Evolutionary conservation across 2,888 invertebrate genomes (phyloP).

Genomic region (Agonopterix subpropinquella): DNA sequence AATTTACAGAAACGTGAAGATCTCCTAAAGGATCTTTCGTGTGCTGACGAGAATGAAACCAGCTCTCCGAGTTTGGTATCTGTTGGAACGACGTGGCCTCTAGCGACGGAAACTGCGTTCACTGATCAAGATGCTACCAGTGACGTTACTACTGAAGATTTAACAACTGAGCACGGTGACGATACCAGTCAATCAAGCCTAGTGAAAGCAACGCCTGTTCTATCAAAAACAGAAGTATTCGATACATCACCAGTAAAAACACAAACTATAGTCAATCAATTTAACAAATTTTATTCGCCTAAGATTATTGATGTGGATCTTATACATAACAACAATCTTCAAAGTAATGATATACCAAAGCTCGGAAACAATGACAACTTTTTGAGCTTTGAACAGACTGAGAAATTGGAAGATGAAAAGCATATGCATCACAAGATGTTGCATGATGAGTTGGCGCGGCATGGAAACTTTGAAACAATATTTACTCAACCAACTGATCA

Average conservation of each 20-base stretch:
- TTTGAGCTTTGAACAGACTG: conserved; percentile 39
- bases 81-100: conserved; percentile 30
- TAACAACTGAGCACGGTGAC: conserved; percentile 41
- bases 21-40: conserved; percentile 75
- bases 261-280: conserved; percentile 11
- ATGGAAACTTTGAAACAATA: conserved; percentile 62
- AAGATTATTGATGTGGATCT: conserved; percentile 38
- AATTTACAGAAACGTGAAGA: conserved; percentile 76
- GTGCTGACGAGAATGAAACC: conserved; percentile 66
- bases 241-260: conserved; percentile 7
- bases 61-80: conserved; percentile 30
- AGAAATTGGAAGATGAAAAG: conserved; percentile 55
- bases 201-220: conserved; percentile 20
- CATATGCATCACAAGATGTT: conserved; percentile 59
- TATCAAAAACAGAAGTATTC: neutral
- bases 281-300: conserved; percentile 23
- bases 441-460: conserved; percentile 59
- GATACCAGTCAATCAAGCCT: conserved; percentile 33
- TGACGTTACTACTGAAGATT: conserved; percentile 38
- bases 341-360: conserved; percentile 55
- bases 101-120: conserved; percentile 30
- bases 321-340: conserved; percentile 41
- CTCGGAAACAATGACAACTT: conserved; percentile 33
- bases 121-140: conserved; percentile 43
- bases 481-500: conserved; percentile 69